Percentiles rank a stretch among this genome's conserved stretches.
Evolutionary conservation across 2,113 vertebrate genomes (phyloP).

Genomic region (Eclectus roratus): DNA sequence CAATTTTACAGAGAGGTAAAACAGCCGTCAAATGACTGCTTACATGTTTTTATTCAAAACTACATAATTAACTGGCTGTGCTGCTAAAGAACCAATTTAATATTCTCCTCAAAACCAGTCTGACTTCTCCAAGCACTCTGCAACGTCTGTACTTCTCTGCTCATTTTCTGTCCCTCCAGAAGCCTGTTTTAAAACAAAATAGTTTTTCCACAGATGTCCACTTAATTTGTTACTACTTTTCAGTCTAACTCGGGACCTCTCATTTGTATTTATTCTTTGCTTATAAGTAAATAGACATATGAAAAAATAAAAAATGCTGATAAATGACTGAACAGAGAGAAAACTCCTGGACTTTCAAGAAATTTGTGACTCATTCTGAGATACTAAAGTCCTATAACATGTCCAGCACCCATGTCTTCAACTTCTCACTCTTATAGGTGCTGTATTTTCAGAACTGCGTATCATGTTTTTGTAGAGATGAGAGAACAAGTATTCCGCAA

Average conservation of each 20-base stretch:
- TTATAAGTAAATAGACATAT: background rate
- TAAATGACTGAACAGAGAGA: background rate
- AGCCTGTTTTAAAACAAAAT: background rate
- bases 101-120: background rate
- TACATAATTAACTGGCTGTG: background rate
- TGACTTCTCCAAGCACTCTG: background rate
- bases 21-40: background rate
- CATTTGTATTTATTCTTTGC: background rate
- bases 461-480: accelerated
- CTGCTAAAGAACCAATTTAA: background rate
- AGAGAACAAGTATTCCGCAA: background rate
- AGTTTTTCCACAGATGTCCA: background rate
- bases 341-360: background rate
- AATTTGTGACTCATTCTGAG: background rate
- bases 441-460: background rate
- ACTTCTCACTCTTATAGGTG: background rate
- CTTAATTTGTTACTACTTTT: background rate
- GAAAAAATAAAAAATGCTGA: background rate
- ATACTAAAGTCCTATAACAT: background rate
- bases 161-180: background rate
- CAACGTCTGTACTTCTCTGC: constrained; percentile 2
- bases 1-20: background rate
- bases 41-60: background rate
- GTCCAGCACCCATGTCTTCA: background rate
- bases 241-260: background rate